Base-by-base conservation (phyloP, 2,888 invertebrate species). In the Pinctada fucata region DNA sequence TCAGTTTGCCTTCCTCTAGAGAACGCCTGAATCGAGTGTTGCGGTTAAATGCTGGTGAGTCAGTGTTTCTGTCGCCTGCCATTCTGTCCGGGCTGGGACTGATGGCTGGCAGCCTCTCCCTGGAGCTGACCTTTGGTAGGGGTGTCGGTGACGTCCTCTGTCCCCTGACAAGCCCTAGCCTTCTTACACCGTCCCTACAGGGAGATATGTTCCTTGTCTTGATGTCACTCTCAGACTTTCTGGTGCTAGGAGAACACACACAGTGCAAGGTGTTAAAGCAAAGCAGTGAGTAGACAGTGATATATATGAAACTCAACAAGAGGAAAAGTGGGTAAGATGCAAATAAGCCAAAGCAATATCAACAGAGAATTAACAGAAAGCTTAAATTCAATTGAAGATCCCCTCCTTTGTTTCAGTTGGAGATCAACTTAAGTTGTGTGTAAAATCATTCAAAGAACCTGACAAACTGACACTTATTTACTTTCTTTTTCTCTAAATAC, bases 61-160 rank as follows among this genome's bases (percentile, higher is more conserved):
- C 78, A 45, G 64, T 75, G 31, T 75, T 75, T 5, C 84, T 79
- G 63, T 84, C 85, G 1, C 77, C 78, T 68, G 83, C 78, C n/a
- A 79, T 68, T 58, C 86, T 78, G 73, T 86, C 86, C 1, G 86
- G 86, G 75, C 86, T 86, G 16, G 86, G 86, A 76, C 86, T 86
- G 47, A 85, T 84, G 10, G 84, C 79, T 13, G 86, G 86, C 4
- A 84, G 80, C 75, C 86, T 75, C 79, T 86, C 85, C 6, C 83
- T 84, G 73, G 85, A 84, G 10, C 79, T 76, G 50, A 82, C 82
- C 66, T 83, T 84, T 4, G 82, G 76, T 70, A 82, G 74, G 51
- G 86, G 86, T 70, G 84, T 75, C 65, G 86, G 86, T 63, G 81
- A 76, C 3, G 84, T 82, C 74, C 81, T 84, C 10, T 78, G 72